phyloP scores from a whole-genome alignment of 2,888 invertebrate species.

The Philonicus albiceps region DNA sequence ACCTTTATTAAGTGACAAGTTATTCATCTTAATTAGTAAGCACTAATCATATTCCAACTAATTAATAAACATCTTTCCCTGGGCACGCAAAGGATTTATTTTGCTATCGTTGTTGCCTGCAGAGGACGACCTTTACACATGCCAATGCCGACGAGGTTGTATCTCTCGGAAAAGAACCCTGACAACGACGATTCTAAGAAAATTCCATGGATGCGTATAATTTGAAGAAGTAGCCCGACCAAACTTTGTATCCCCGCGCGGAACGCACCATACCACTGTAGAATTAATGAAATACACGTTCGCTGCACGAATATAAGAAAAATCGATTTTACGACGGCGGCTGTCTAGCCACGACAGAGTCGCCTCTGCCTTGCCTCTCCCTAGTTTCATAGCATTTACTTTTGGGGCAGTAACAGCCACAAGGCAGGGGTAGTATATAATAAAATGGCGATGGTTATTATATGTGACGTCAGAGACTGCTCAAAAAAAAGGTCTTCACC shows the following conservation, averaged over 20 bases:
- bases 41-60: background rate
- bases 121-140: background rate
- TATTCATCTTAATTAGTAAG: background rate
- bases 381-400: background rate
- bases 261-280: background rate
- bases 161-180: background rate
- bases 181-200: background rate
- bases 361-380: background rate
- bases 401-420: background rate
- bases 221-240: background rate
- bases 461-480: background rate
- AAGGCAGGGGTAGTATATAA: background rate
- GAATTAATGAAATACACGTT: background rate
- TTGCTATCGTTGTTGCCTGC: background rate
- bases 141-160: background rate
- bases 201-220: background rate
- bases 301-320: background rate
- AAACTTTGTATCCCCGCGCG: background rate
- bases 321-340: background rate
- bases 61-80: background rate
- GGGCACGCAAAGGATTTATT: background rate
- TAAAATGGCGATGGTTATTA: background rate
- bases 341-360: background rate
- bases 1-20: background rate
- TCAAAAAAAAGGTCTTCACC: background rate